Evolutionary conservation across 30 jellyfish, hydroid and myxozoan genomes (phyloP).

Genomic region (Mastigias papua): DNA sequence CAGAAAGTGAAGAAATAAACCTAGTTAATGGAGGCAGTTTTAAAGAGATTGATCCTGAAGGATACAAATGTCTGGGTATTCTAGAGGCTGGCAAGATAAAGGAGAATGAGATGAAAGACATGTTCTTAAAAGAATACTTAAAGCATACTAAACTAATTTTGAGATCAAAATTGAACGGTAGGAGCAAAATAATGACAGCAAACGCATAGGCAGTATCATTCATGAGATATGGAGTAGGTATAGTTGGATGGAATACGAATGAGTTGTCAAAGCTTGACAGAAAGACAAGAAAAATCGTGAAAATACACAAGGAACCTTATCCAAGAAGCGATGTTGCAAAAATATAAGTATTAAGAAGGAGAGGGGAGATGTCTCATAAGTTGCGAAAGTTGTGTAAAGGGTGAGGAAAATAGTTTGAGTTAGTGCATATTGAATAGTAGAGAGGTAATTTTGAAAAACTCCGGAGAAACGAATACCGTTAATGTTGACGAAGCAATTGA

Average conservation of each 20-base stretch:
- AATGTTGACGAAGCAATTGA: slow-evolving; percentile 1
- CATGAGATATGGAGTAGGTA: not conserved
- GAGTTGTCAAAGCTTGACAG: not conserved
- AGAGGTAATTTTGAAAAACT: not conserved
- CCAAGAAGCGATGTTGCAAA: slow-evolving; percentile 5
- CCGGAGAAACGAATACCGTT: not conserved
- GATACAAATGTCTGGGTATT: no score
- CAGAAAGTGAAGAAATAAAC: no score
- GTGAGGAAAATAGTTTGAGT: slow-evolving; percentile 13
- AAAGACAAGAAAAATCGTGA: not conserved
- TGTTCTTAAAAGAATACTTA: no score
- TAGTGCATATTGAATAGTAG: not conserved
- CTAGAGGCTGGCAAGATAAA: no score
- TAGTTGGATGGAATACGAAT: not conserved
- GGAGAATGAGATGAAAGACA: no score
- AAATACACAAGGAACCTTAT: not conserved
- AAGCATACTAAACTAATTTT: no score
- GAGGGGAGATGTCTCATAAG: not conserved
- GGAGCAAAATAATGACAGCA: no score
- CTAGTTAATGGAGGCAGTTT: no score
- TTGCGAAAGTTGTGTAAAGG: slow-evolving; percentile 14
- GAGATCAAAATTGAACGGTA: no score
- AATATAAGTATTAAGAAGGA: slow-evolving; percentile 4
- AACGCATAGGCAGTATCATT: no score
- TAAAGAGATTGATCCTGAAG: no score